Percentiles rank a stretch among this genome's conserved stretches.
These are phyloP conservation scores for Halocynthia aurantium DNA, from an alignment of 23 tunicate genomes.

Conservation along the genomic window DNA sequence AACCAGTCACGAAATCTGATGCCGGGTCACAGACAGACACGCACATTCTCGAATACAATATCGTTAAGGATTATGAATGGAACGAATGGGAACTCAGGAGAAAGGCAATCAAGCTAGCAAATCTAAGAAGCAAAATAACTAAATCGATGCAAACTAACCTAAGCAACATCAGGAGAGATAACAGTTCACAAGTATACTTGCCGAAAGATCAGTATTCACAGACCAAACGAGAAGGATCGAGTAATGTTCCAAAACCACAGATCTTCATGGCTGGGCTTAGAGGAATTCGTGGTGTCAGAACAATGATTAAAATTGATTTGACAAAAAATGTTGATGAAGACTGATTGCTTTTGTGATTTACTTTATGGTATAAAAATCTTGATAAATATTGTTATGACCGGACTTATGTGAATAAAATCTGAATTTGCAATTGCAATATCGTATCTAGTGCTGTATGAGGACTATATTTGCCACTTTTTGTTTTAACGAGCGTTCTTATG, in stretches of 20 bases:
- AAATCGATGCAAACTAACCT: constrained; percentile 80
- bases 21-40: constrained; percentile 93
- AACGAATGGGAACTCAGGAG: constrained; percentile 99
- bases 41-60: constrained; percentile 65
- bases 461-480: too few species aligned
- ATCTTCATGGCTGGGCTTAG: constrained; percentile 78
- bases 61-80: constrained; percentile 93
- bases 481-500: too few species aligned
- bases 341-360: not conserved
- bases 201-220: constrained; percentile 78
- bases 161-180: constrained; percentile 83
- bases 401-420: too few species aligned
- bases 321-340: constrained; percentile 67
- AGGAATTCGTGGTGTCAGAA: constrained; percentile 70
- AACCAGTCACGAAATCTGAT: constrained; percentile 83
- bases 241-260: constrained; percentile 92
- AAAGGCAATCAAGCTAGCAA: constrained; percentile 59
- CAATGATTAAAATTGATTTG: constrained; percentile 77
- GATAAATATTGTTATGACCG: too few species aligned
- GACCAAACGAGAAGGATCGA: constrained; percentile 70
- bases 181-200: constrained; percentile 85
- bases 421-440: too few species aligned
- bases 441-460: too few species aligned
- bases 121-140: constrained; percentile 75
- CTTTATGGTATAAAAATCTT: too few species aligned